Evolutionary conservation across 2,797 vertebrate genomes (phyloP), one percentile per base, ranked within the genome.

Genomic region (Chloroceryle amazona): DNA sequence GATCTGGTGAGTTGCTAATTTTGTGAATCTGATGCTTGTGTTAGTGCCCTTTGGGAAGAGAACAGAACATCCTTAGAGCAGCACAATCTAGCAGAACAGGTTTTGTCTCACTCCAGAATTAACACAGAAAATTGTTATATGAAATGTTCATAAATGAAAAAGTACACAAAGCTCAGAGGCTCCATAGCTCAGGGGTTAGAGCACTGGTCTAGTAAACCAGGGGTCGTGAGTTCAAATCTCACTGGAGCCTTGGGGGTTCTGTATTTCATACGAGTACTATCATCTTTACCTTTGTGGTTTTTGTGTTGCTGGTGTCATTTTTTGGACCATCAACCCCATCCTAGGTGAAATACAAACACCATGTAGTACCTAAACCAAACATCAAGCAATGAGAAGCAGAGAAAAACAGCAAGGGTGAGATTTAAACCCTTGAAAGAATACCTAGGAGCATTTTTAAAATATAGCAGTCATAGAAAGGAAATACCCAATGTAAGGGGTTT

Each of bases 151-250:
- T 1, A 58, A 51, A 35, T 26, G 7, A 26, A 68, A 86, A 93
- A 46, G 0, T 0, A 0, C 0, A 0, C 0, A 6, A 3, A 1
- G 0, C 0, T 26, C 1, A n/a, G 42, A 44, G 97, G 97, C 97
- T 97, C 97, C 96, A 97, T 97, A 97, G 96, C 97, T 97, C 97
- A 97, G 97, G 96, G 97, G 96, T 97, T 58, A 58, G 55, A 58
- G 55, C 55, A 58, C 55, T 58, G 55, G 55, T 58, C 97, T 97
- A 88, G 97, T 97, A 97, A 97, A 97, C 95, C 97, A 98, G 97
- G 96, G 97, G 96, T 97, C 97, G 96, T 98, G 97, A 97, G 97
- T 98, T 97, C 97, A 98, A 97, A 98, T 98, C 97, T 98, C 97
- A 97, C 97, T 97, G 97, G 97, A 97, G 97, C 97, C 97, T 96